Base-by-base conservation (phyloP, 2,888 invertebrate species). In the Nomada fucata region DNA sequence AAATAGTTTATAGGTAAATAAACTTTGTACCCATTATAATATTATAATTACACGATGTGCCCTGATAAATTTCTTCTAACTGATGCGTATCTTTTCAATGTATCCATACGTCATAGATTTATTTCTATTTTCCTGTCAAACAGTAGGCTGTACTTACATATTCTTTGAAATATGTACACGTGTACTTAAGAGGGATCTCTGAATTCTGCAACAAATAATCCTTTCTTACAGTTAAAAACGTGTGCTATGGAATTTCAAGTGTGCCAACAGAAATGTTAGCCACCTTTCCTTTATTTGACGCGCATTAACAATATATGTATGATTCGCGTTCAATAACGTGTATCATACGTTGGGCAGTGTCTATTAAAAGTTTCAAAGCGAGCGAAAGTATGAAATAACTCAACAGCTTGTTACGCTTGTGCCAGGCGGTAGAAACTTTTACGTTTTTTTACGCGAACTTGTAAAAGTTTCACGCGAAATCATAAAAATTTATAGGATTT, bases 401-500 rank as follows among this genome's bases (percentile, higher is more conserved):
- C 61, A 69, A 69, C 61, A 75, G 44, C 59, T 59, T 61, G 75
- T 75, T 61, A 50, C 60, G 60, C 42, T 53, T 9, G 44, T 20
- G 55, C 29, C 68, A 61, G 44, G 42, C 61, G 44, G 53, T 69
- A 75, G 50, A 68, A 75, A 75, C 53, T 75, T 74, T 75, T 75
- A 75, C 47, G 53, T 52, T 55, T 68, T 59, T 75, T 68, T 75
- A 68, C 60, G 20, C 53, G 20, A 75, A 63, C 68, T 69, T 69
- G 13, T 47, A 53, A 50, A 36, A 47, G 47, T 76, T 76, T 63
- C 63, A 69, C 55, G 68, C 20, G 61, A 15, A 69, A 47, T 55
- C 50, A 42, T 76, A 76, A 69, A 76, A 76, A 53, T 55, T 76
- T 76, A 69, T 63, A 63, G 36, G 55, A 83, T 73, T 83, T 53